Percentiles rank a stretch among this genome's conserved stretches.
These are phyloP conservation scores for Zoanthus sansibaricus DNA, from an alignment of 92 coral and sea anemone genomes.

Conservation along the genomic window DNA sequence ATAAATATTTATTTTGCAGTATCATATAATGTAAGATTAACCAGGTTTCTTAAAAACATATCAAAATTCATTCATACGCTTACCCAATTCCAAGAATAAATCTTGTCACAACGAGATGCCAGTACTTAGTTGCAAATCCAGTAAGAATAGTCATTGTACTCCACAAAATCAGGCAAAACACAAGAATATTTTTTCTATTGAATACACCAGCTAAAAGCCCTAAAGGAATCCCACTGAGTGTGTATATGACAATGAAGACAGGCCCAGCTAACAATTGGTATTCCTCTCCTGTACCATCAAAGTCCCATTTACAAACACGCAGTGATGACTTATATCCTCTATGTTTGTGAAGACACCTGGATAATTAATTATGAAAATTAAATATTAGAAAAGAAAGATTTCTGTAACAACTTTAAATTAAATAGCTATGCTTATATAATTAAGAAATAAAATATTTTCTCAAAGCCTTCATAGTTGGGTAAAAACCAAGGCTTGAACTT, in stretches of 20 bases:
- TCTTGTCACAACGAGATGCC: constrained; percentile 93
- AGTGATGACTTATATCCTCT: constrained; percentile 36
- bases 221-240: constrained; percentile 91
- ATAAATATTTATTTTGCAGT: too few species aligned
- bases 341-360: constrained; percentile 70
- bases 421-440: too few species aligned
- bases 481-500: too few species aligned
- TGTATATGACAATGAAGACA: constrained; percentile 90
- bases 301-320: constrained; percentile 86
- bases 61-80: constrained; percentile 11
- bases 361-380: too few species aligned
- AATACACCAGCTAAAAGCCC: constrained; percentile 89
- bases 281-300: constrained; percentile 92
- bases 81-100: constrained; percentile 96
- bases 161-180: constrained; percentile 88
- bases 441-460: too few species aligned
- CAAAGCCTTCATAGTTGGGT: too few species aligned
- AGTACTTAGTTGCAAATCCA: constrained; percentile 92
- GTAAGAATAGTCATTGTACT: constrained; percentile 92
- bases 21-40: too few species aligned
- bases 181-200: constrained; percentile 84
- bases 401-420: too few species aligned
- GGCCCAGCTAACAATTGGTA: constrained; percentile 98
- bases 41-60: too few species aligned
- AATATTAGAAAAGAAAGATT: too few species aligned